Evolutionary conservation across 2,113 vertebrate genomes (phyloP), one percentile per base, ranked within the genome.

Genomic region (Seriola dumerili): DNA sequence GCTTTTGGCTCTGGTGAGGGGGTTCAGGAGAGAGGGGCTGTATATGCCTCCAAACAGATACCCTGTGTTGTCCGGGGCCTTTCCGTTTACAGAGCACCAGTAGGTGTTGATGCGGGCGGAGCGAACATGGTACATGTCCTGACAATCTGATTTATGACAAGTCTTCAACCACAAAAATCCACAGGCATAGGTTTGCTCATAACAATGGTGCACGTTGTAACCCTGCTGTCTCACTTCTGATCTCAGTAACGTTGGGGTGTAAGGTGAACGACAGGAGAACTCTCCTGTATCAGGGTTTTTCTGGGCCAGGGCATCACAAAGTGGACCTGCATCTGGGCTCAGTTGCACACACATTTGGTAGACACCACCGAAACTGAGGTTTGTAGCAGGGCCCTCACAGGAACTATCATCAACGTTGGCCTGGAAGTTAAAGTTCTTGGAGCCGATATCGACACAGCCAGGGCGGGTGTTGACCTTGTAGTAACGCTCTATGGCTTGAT

Each of bases 11-110:
- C 96, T 93, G 0, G 96, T 98, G n/a, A 97, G 0, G 2, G 95
- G 93, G 77, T 99, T 99, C 62, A 92, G 16, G 0, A 92, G 85
- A 14, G 85, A 94, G 3, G 87, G 21, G 3, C 89, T 95, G 83
- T 96, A 99, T 8, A 98, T 79, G 0, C 97, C 98, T 0, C 97
- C 98, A 21, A 99, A 99, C 32, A 98, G 96, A 66, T 96, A 96
- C 0, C 97, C 96, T 0, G 92, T 95, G 0, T 93, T 84, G 3
- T 91, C 80, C 0, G 94, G 76, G 0, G 83, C 89, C 0, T 0
- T 0, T 21, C 90, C 81, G 0, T 38, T 94, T 6, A 84, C 5
- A 0, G 93, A 78, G 0, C 98, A 99, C 97, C 97, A 99, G 76
- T 96, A 97, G 19, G 96, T 95, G 0, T 91, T 86, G 21, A 99